Conservation (phyloP, 2,113 vertebrate species). For the Cygnus atratus region DNA sequence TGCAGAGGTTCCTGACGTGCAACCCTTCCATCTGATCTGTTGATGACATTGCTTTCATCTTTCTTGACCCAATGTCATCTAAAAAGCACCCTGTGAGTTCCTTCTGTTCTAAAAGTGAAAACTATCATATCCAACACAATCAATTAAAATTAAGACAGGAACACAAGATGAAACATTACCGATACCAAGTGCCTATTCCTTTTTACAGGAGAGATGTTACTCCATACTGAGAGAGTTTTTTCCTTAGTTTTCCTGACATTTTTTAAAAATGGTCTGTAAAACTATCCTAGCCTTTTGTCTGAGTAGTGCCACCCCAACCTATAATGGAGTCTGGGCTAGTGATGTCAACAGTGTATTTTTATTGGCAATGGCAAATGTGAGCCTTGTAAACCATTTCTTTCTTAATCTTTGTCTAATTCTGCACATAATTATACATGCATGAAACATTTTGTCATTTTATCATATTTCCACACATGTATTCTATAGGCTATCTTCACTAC, state of each 20-base stretch:
- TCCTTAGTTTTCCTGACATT: not conserved
- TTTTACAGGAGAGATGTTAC: not conserved
- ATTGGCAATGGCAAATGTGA: not conserved
- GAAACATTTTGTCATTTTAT: not conserved
- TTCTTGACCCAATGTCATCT: not conserved
- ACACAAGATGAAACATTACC: not conserved
- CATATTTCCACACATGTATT: not conserved
- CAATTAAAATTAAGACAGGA: not conserved
- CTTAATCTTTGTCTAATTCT: not conserved
- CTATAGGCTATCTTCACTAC: not conserved
- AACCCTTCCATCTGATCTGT: not conserved
- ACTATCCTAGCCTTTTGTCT: not conserved
- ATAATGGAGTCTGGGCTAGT: not conserved
- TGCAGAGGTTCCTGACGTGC: not conserved
- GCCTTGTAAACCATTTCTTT: not conserved
- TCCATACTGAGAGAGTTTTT: not conserved
- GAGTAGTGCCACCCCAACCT: not conserved
- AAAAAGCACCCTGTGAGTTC: not conserved
- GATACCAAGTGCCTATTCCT: rapidly evolving
- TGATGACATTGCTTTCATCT: not conserved
- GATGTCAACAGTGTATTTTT: not conserved
- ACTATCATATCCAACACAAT: rapidly evolving
- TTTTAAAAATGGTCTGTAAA: not conserved
- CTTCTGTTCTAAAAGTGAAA: not conserved
- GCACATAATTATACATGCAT: not conserved